These are phyloP conservation scores for Meloe dianella DNA, from an alignment of 2,888 invertebrate species.

Conservation along the genomic window DNA sequence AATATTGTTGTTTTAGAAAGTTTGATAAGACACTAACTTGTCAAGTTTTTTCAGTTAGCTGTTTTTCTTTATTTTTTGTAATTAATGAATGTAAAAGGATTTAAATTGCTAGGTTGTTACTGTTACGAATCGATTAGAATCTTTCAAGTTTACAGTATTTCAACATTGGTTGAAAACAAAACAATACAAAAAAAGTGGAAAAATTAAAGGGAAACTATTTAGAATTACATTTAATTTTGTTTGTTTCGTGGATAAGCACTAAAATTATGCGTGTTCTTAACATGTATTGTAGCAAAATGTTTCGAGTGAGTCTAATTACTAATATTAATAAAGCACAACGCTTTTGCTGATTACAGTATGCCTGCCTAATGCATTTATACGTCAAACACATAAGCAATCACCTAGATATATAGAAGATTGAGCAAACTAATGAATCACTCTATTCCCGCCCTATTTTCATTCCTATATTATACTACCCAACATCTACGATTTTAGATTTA, in stretches of 20 bases:
- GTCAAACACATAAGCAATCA: slow-evolving; percentile 48
- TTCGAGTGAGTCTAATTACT: slow-evolving; percentile 41
- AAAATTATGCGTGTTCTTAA: slow-evolving; percentile 33
- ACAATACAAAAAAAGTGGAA: not conserved
- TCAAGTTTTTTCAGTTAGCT: not conserved
- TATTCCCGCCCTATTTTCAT: slow-evolving; percentile 44
- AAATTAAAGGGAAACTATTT: not conserved
- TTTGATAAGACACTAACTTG: slow-evolving; percentile 1
- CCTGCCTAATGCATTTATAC: slow-evolving; percentile 43
- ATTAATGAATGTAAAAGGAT: not conserved
- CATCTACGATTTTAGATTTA: slow-evolving; percentile 45
- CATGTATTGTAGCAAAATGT: slow-evolving; percentile 34
- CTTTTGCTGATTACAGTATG: slow-evolving; percentile 43
- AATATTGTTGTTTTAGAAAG: slow-evolving; percentile 16
- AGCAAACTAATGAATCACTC: slow-evolving; percentile 49
- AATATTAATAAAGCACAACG: slow-evolving; percentile 43
- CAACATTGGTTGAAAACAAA: not conserved
- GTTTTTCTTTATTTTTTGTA: not conserved
- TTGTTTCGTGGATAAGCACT: slow-evolving; percentile 6
- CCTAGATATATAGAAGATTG: slow-evolving; percentile 43
- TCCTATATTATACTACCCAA: slow-evolving; percentile 44
- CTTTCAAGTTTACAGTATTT: not conserved
- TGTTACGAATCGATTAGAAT: not conserved
- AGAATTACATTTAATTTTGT: not conserved
- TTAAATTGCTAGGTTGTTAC: not conserved